Conservation (phyloP, 2,113 vertebrate species). For the Rynchops niger region DNA sequence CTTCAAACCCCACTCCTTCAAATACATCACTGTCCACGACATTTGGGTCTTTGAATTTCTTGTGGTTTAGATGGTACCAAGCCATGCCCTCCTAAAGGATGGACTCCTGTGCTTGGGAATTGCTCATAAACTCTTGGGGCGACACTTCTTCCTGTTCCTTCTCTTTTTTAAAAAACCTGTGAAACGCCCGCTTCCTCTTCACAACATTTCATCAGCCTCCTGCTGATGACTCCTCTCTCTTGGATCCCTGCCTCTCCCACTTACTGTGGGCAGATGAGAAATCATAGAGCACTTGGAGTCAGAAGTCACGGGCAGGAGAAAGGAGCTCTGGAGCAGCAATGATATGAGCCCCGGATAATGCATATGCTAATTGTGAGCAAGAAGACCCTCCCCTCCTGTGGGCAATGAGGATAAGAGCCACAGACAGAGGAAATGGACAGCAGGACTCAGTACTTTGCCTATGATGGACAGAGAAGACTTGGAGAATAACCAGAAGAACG, state of each 20-base stretch:
- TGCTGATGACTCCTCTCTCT: constrained; percentile 15
- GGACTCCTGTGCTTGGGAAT: not conserved
- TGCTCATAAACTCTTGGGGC: not conserved
- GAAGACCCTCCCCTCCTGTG: not conserved
- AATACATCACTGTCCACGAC: not conserved
- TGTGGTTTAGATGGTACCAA: not conserved
- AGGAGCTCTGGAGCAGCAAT: not conserved
- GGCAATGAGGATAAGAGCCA: not conserved
- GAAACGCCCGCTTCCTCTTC: constrained; percentile 28
- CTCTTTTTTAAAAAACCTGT: not conserved
- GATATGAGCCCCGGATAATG: not conserved
- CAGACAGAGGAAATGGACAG: not conserved
- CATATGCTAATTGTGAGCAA: not conserved
- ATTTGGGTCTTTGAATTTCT: not conserved
- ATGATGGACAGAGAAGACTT: not conserved
- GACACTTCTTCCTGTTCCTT: not conserved
- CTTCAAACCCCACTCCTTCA: not conserved
- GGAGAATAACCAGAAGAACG: not conserved
- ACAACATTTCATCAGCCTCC: not conserved
- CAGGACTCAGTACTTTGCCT: not conserved
- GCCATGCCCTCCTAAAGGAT: not conserved
- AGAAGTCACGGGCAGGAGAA: not conserved
- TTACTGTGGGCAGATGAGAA: constrained; percentile 25
- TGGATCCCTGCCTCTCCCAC: constrained; percentile 5
- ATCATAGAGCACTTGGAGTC: not conserved